Base-by-base conservation (phyloP, 2,113 vertebrate genomes). In the Smithornis capensis region DNA sequence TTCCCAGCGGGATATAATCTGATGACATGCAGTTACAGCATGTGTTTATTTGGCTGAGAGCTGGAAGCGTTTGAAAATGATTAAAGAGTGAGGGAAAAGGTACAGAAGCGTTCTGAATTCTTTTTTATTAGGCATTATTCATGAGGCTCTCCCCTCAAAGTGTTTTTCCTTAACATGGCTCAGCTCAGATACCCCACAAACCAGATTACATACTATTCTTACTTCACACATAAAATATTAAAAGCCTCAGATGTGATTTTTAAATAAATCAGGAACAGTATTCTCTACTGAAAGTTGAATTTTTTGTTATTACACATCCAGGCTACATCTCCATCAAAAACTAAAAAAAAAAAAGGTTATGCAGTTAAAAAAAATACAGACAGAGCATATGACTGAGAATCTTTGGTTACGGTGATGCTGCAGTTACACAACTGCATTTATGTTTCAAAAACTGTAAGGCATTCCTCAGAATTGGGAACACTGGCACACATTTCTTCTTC, bases 201-300 rank as follows among this genome's bases (percentile, higher is more conserved):
- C 92, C 96, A 97, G 93, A 95, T 82, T 94, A 95, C 69, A 94
- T 49, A 91, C 71, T 94, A 84, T 94, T 93, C 89, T 92, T 93
- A 87, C 70, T 95, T 95, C 69, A 83, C 82, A 93, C 47, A 92
- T 80, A 83, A 94, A 94, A 88, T 75, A 70, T 77, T 91, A 81
- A 95, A 95, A 62, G 78, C 52, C 82, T 53, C 50, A 29, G 70
- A 83, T 74, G 40, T 28, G 44, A 73, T 64, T 92, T 83, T 92
- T 7, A 70, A 86, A 88, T 64, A 92, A 59, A 82, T 83, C 55
- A 94, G 50, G 62, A 91, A 31, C 38, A 79, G 38, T 22, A 38
- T 75, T 95, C 68, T 67, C 79, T 62, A 37, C 35, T 50, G 79
- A 83, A 92, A 86, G 65, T 3, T 6, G 28, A 13, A 10, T 52